Base-by-base conservation (phyloP, 35 echinoderm and acorn worm genomes). In the Eucidaris tribuloides region DNA sequence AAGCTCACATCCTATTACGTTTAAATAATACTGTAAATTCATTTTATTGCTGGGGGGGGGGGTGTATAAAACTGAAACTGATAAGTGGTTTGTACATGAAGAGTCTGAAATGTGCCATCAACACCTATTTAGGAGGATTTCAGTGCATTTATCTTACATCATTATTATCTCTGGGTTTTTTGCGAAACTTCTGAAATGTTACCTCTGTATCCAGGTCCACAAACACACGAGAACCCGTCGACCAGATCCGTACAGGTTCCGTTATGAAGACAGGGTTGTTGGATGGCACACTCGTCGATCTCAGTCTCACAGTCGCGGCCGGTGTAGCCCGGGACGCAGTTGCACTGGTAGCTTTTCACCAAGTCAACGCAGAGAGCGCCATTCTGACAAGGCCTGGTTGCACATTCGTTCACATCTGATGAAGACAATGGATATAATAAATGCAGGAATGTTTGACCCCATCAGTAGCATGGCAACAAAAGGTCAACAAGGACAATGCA, bases 351-450 rank as follows among this genome's bases (percentile, higher is more conserved):
- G 2, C 65, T 80, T 11, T 35, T 32, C 25, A 65, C 23, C 1
- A 40, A 34, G 76, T 93, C 91, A 25, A 78, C 42, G 77, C 91
- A 93, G 33, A 66, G 46, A 27, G 85, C 91, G 29, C 68, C 71
- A 59, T 93, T 93, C 22, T 61, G 32, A 54, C 91, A 93, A 5
- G 91, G 91, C 4, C 33, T 31, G 7, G 84, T 83, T 45, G 42
- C 19, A 28, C 91, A 93, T 32, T 93, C 91, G 77, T 92, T 82
- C 18, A 82, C 37, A 44, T 92, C 68, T 74, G 20, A 74, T n/a
- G 60, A 86, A 27, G 29, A 41, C 27, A 4, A 56, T 55, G 4
- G 4, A 3, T 18, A 62, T 7, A 62, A 62, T 55, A 55, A 55
- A n/a, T 55, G 13, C 50, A 14, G 13, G 13, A 55, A 14, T 55